Base-by-base conservation (phyloP, 2,113 vertebrate species). In the Galemys pyrenaicus region DNA sequence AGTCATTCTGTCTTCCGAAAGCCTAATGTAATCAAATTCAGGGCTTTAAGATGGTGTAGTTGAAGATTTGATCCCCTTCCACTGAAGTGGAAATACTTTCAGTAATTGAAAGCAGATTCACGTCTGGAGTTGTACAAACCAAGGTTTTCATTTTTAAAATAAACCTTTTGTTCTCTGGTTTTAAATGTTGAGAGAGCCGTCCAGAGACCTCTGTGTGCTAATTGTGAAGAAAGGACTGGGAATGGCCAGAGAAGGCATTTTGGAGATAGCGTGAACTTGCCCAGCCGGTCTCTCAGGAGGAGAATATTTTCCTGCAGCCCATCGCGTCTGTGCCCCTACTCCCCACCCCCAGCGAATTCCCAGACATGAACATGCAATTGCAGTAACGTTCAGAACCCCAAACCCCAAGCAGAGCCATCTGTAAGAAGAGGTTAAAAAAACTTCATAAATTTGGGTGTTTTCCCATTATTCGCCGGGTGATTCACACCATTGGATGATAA, bases 151-250 rank as follows among this genome's bases (percentile, higher is more conserved):
- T 98, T 98, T 98, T 98, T 98, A 95, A 98, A 98, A 97, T 97
- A 98, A 98, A 98, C 97, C 97, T 98, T 98, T 99, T 99, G 98
- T 99, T 98, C 98, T 98, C 97, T 89, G 97, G 96, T 95, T 97
- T 98, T 97, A 97, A 97, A 96, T 97, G 97, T 97, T 96, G 88
- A 67, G 92, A 82, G 95, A 97, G 96, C 96, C 95, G 84, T 94
- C 92, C 94, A 37, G 97, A 98, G 96, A 97, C 93, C 94, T 95
- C 94, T 95, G 75, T 96, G 97, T 97, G 96, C 96, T 98, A 98
- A 98, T 98, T 98, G 92, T 96, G 93, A 92, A 96, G 96, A 95
- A 97, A 94, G 89, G 94, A 75, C 83, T 95, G 92, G 49, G 93
- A 93, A 81, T 46, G 37, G 0, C 90, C 92, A 89, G 96, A 80